A percentile compares a stretch with the other conserved stretches of the same genome.
Conservation (phyloP, 2,113 vertebrate genomes). For the Hymenochirus boettgeri region DNA sequence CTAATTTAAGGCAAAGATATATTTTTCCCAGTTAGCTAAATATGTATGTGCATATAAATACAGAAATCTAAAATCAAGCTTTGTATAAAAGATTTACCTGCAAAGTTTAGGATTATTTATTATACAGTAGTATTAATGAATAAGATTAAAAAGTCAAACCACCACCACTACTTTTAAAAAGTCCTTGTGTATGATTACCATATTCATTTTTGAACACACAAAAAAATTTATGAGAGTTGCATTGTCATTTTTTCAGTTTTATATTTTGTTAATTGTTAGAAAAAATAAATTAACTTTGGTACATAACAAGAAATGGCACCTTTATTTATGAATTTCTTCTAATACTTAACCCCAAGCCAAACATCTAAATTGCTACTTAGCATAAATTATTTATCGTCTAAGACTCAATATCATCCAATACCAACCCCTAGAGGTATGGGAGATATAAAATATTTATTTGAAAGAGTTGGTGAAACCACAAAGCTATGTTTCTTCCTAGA, state of each 20-base stretch:
- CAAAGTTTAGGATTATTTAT: too few relatives aligned
- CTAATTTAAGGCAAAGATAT: too few relatives aligned
- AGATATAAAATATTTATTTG: conserved; percentile 85
- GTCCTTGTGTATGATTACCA: too few relatives aligned
- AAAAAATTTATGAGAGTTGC: conserved; percentile 69
- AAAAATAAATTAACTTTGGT: conserved; percentile 79
- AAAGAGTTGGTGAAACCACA: conserved; percentile 70
- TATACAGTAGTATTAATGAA: too few relatives aligned
- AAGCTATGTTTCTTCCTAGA: conserved; percentile 79
- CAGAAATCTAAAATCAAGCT: too few relatives aligned
- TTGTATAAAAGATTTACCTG: too few relatives aligned
- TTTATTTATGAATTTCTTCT: conserved; percentile 89
- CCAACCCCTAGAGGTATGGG: conserved; percentile 77
- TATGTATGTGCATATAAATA: too few relatives aligned
- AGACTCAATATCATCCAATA: conserved; percentile 84
- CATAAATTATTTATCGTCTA: conserved; percentile 97
- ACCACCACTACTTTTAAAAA: too few relatives aligned
- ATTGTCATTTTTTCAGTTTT: conserved; percentile 73
- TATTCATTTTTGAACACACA: too few relatives aligned
- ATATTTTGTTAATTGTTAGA: conserved; percentile 79
- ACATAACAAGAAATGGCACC: conserved; percentile 74
- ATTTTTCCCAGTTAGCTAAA: too few relatives aligned
- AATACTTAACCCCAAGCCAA: conserved; percentile 88
- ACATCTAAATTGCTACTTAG: conserved; percentile 95
- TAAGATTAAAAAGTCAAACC: too few relatives aligned